phyloP scores from a whole-genome alignment of 2,113 vertebrate genomes.

The Potamarius usumacintae region DNA sequence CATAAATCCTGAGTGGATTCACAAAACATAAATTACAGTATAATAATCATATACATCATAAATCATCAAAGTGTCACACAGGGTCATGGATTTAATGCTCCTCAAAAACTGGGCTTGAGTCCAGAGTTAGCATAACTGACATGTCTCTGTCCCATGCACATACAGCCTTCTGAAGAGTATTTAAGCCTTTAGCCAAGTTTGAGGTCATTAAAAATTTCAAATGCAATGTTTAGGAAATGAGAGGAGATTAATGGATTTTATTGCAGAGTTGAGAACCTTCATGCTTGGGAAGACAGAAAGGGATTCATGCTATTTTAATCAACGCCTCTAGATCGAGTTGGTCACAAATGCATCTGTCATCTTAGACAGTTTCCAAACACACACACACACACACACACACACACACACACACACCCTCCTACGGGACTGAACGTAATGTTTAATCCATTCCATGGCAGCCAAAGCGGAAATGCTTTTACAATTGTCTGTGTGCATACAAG shows the following conservation, averaged over 20 bases:
- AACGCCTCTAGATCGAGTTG: neutral
- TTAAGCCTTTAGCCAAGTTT: neutral
- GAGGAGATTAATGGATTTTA: slow-evolving; percentile 2
- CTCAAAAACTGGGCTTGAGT: neutral
- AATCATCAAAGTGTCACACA: neutral
- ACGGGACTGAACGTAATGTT: neutral
- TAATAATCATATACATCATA: neutral
- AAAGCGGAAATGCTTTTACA: neutral
- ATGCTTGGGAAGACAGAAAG: slow-evolving; percentile 29
- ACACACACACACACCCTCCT: neutral
- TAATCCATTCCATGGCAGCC: neutral
- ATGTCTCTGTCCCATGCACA: neutral
- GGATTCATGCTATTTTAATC: slow-evolving; percentile 29
- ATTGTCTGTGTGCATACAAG: slow-evolving; percentile 32
- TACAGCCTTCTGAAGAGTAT: neutral
- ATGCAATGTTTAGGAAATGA: neutral
- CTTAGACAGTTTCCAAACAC: slow-evolving; percentile 17
- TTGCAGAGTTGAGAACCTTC: neutral
- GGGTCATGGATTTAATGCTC: neutral
- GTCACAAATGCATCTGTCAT: slow-evolving; percentile 13
- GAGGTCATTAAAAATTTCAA: neutral
- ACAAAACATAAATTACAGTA: neutral
- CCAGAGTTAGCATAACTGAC: neutral
- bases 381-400: neutral
- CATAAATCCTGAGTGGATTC: neutral